Evolutionary conservation across 2,113 vertebrate species (phyloP), one percentile per base, ranked within the genome.

Genomic region (Micromys minutus): DNA sequence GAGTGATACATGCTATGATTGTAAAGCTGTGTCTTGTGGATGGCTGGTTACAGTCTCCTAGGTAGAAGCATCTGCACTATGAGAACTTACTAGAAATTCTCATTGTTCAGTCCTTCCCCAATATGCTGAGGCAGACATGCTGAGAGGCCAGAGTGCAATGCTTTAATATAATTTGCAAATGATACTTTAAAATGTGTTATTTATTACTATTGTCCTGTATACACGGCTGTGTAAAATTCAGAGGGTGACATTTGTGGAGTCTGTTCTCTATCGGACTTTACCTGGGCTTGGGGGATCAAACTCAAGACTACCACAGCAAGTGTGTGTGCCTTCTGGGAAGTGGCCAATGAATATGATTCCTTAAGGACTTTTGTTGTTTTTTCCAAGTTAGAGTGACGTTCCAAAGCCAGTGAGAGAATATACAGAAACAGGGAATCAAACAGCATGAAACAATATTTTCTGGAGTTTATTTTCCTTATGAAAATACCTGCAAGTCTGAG

Each of bases 401-500:
- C 24, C 16, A 86, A 72, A 52, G 72, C 22, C 7, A 55, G 65
- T 15, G 88, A 47, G 22, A 89, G 87, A 86, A 52, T 81, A 59
- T 8, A 52, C 36, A 75, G 36, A 74, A 55, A 85, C 6, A 11
- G 36, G n/a, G 90, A 15, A 52, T 80, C 45, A 81, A 79, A 90
- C 13, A 71, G 12, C n/a, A 91, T 55, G 47, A 90, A 83, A 10
- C 8, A 74, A 11, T 74, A 47, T 75, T 74, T 39, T 83, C 61
- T 91, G 79, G n/a, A 2, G 22, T 87, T 87, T 83, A 17, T 91
- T 91, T 74, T 13, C 19, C n/a, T 79, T 83, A 77, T 24, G 15
- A 13, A 87, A 85, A 96, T 57, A 42, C 13, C 47, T 90, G 45
- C 36, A 89, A 81, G 16, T 42, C 36, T 69, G 74, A 96, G 67